Evolutionary conservation across 2,888 invertebrate species (phyloP), one percentile per base, ranked within the genome.

Genomic region (Andricus curvator): DNA sequence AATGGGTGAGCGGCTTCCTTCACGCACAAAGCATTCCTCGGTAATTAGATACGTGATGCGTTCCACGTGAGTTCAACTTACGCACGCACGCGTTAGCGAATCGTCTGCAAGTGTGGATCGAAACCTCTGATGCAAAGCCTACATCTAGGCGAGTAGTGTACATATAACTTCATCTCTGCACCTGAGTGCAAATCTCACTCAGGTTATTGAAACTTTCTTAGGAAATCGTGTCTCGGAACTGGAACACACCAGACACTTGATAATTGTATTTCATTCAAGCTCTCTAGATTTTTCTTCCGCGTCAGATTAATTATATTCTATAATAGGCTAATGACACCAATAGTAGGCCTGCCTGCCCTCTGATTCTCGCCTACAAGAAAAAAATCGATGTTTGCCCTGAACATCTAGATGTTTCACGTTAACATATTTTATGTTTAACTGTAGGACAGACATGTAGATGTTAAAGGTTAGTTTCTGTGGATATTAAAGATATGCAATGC

Each of bases 31-130:
- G 88, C 88, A 90, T 90, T 90, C 88, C 88, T 84, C 85, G 85
- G 86, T 90, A 90, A 90, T 89, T 90, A 89, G 89, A 89, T 88
- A 87, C 86, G 86, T 83, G 87, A 88, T 87, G 86, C 84, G 86
- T 83, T 86, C 80, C 80, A 79, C 81, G 83, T 82, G 80, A 78
- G 80, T 81, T 80, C 78, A 83, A 83, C 83, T 83, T 81, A 81
- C 64, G 77, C 78, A 80, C 82, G 79, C 77, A 66, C 81, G 48
- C 48, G 67, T 80, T 64, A 68, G 78, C 78, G 81, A 56, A 82
- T 82, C 81, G 80, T 83, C 82, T 81, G 81, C 84, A 77, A 83
- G 77, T 81, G 81, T 81, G 74, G 79, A 78, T 64, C 79, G 76
- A 48, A 64, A 65, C 70, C 41, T 78, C 77, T 80, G 79, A 77